Base-by-base conservation (phyloP, 2,888 invertebrate species). In the Entomobrya proxima region DNA sequence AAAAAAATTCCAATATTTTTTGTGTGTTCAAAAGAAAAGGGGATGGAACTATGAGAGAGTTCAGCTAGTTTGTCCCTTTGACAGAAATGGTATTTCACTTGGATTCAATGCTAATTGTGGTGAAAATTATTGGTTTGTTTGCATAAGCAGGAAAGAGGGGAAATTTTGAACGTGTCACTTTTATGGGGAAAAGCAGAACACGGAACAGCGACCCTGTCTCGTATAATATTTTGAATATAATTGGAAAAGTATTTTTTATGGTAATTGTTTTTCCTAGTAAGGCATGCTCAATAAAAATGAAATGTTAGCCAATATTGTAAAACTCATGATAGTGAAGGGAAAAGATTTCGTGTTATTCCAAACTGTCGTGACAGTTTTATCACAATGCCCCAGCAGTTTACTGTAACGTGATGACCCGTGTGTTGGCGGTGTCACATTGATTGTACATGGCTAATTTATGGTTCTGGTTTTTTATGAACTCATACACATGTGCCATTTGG, bases 361-460 rank as follows among this genome's bases (percentile, higher is more conserved):
- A 74, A 32, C 50, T 30, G 7, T 74, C 50, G 47, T 47, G 72
- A 74, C 72, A 74, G 47, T 74, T 74, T 74, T 74, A 74, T 47
- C 72, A 74, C 47, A 50, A 52, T 75, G 35, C 74, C 74, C 74
- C 74, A 13, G 32, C 72, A 47, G n/a, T 50, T 74, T 74, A n/a
- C n/a, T n/a, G n/a, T n/a, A n/a, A n/a, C 30, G 15, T 6, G 15
- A 3, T 74, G 72, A 74, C 72, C 72, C 50, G 50, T 74, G 72
- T 74, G 72, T 74, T 74, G 47, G 30, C 30, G 35, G 35, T 75
- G 35, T 50, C 74, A 75, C 74, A n/a, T 37, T 52, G 74, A 75
- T 75, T 75, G 52, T 75, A n/a, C n/a, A n/a, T n/a, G n/a, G 13
- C 50, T 52, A 75, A 75, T 75, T 75, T 75, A 75, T 75, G 52